Conservation (phyloP, 2,797 vertebrate genomes). For the Enteromius fasciolatus region DNA sequence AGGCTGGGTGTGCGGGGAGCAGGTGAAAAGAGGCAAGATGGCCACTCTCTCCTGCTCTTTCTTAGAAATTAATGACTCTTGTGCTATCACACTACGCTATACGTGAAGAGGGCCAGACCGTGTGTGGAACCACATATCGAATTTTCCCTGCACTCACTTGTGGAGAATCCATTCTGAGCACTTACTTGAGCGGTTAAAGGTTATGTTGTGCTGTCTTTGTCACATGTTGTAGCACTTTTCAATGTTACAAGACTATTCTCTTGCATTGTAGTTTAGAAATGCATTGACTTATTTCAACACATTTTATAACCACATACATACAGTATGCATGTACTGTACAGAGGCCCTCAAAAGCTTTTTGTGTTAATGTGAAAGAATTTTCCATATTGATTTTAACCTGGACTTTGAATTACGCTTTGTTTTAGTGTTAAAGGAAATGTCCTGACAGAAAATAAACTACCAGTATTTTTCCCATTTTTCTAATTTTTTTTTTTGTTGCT, state of each 20-base stretch:
- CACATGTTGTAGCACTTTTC: background rate
- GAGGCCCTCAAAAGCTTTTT: background rate
- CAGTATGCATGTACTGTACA: background rate
- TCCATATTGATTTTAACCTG: background rate
- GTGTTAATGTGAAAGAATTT: background rate
- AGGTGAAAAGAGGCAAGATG: slow-evolving; percentile 63
- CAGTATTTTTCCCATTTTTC: background rate
- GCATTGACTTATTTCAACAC: background rate
- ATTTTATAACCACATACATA: background rate
- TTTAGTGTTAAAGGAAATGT: background rate
- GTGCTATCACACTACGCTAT: slow-evolving; percentile 62
- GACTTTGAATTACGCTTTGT: background rate
- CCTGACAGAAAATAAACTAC: background rate
- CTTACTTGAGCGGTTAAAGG: slow-evolving; percentile 37
- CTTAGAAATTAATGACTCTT: slow-evolving; percentile 72
- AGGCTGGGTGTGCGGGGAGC: slow-evolving; percentile 5
- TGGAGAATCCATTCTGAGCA: slow-evolving; percentile 41
- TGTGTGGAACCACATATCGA: slow-evolving; percentile 45
- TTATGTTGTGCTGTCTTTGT: slow-evolving; percentile 4
- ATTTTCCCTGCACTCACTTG: slow-evolving; percentile 41
- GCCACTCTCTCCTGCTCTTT: slow-evolving; percentile 66
- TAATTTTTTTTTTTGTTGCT: too few species aligned
- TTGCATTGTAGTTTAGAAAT: background rate
- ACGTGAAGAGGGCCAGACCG: slow-evolving; percentile 44
- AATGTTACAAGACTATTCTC: background rate